Evolutionary conservation across 2,797 vertebrate genomes (phyloP).

Genomic region (Sebastiscus albofasciatus): DNA sequence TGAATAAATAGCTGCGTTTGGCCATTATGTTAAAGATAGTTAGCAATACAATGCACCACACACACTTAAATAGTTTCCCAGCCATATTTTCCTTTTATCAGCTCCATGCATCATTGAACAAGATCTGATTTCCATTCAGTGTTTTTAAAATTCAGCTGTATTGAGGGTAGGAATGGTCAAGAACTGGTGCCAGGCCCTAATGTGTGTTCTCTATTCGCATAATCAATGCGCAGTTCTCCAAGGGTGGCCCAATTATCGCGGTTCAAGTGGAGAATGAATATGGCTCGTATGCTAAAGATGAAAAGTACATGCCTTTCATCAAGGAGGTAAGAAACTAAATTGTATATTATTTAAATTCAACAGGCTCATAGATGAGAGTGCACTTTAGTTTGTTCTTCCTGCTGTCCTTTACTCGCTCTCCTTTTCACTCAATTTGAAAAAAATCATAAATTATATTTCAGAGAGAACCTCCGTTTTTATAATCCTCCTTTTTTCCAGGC

Average conservation of each 20-base stretch:
- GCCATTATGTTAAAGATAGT: neutral
- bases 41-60: neutral
- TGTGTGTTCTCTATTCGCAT: slow-evolving; percentile 35
- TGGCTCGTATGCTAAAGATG: slow-evolving; percentile 88
- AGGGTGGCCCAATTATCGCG: slow-evolving; percentile 91
- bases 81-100: slow-evolving; percentile 2
- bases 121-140: slow-evolving; percentile 30
- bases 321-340: slow-evolving; percentile 81
- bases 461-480: neutral
- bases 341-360: neutral
- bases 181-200: slow-evolving; percentile 31
- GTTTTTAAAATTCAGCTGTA: slow-evolving; percentile 20
- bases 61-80: neutral
- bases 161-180: neutral
- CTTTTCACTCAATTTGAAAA: neutral
- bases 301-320: slow-evolving; percentile 87
- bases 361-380: neutral
- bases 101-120: slow-evolving; percentile 5
- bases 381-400: neutral
- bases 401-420: neutral
- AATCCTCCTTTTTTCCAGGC: slow-evolving; percentile 76
- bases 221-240: slow-evolving; percentile 65
- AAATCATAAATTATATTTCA: neutral
- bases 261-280: slow-evolving; percentile 97
- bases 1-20: neutral